Conservation (phyloP, 2,113 vertebrate genomes). For the Steatornis caripensis region DNA sequence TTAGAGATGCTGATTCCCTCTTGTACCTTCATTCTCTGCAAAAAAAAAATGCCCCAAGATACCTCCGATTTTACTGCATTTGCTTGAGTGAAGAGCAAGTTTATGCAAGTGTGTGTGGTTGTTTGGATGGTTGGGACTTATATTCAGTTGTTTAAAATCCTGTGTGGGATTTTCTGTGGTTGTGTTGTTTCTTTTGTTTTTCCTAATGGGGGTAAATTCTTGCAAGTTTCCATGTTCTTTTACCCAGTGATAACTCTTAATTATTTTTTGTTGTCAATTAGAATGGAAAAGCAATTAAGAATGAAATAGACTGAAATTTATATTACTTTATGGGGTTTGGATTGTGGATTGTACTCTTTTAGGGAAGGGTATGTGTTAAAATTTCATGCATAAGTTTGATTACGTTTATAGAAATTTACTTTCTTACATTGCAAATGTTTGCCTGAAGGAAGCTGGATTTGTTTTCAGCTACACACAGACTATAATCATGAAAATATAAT, state of each 20-base stretch:
- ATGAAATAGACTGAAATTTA: not conserved
- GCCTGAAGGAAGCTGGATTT: slow-evolving; percentile 55
- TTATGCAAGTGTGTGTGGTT: not conserved
- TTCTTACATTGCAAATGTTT: slow-evolving; percentile 53
- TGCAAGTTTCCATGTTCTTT: not conserved
- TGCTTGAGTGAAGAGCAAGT: not conserved
- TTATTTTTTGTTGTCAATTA: not conserved
- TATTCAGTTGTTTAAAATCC: not conserved
- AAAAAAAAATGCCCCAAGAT: not conserved
- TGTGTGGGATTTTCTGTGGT: not conserved
- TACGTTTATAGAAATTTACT: slow-evolving; percentile 60
- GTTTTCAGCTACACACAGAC: slow-evolving; percentile 27
- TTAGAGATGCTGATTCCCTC: not conserved
- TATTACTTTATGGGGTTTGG: not conserved
- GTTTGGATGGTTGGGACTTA: not conserved
- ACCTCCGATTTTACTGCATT: not conserved
- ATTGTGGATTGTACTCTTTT: not conserved
- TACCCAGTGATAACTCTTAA: not conserved
- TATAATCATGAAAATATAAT: slow-evolving; percentile 67
- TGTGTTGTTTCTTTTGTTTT: not conserved
- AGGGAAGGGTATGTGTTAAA: not conserved
- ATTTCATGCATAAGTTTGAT: slow-evolving; percentile 55
- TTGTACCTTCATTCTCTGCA: not conserved
- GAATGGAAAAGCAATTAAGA: not conserved
- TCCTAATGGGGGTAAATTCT: not conserved